Conservation (phyloP, 1,140 invertebrate genomes). For the Lordiphosa clarofinis region DNA sequence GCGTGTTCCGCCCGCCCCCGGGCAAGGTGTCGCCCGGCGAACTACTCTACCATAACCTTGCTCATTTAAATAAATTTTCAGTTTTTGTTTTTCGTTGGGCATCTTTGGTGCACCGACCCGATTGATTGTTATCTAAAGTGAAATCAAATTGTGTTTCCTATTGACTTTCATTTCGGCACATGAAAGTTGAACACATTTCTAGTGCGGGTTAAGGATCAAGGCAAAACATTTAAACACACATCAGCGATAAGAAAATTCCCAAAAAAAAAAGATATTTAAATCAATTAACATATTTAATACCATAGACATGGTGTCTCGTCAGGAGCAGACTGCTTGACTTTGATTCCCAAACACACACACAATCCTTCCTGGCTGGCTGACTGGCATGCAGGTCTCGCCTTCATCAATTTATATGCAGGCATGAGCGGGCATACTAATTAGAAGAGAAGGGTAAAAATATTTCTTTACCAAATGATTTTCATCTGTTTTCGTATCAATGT, state of each 20-base stretch:
- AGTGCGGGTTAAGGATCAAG: slow-evolving; percentile 68
- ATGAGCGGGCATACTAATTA: slow-evolving; percentile 74
- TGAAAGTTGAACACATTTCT: slow-evolving; percentile 50
- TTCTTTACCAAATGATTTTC: slow-evolving; percentile 55
- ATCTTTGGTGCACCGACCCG: slow-evolving; percentile 27
- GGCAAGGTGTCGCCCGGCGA: slow-evolving; percentile 68
- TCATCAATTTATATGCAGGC: slow-evolving; percentile 65
- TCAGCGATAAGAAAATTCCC: slow-evolving; percentile 24
- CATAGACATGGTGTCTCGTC: slow-evolving; percentile 63
- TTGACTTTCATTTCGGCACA: slow-evolving; percentile 43
- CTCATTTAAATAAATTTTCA: slow-evolving; percentile 70
- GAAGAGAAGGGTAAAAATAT: slow-evolving; percentile 26
- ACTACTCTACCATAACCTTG: slow-evolving; percentile 69
- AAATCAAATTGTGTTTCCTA: slow-evolving; percentile 69
- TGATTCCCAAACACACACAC: slow-evolving; percentile 22
- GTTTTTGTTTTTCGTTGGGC: slow-evolving; percentile 29
- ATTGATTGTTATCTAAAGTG: slow-evolving; percentile 72
- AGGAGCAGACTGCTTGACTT: slow-evolving; percentile 67
- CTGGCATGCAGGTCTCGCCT: slow-evolving; percentile 50
- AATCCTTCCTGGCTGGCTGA: slow-evolving; percentile 19
- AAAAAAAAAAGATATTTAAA: slow-evolving; percentile 1
- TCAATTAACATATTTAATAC: slow-evolving; percentile 67
- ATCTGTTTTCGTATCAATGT: slow-evolving; percentile 29
- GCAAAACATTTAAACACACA: slow-evolving; percentile 33
- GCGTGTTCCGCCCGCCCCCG: slow-evolving; percentile 32